Evolutionary conservation across 2,888 invertebrate species (phyloP), one percentile per base, ranked within the genome.

Genomic region (Campaea margaritaria): DNA sequence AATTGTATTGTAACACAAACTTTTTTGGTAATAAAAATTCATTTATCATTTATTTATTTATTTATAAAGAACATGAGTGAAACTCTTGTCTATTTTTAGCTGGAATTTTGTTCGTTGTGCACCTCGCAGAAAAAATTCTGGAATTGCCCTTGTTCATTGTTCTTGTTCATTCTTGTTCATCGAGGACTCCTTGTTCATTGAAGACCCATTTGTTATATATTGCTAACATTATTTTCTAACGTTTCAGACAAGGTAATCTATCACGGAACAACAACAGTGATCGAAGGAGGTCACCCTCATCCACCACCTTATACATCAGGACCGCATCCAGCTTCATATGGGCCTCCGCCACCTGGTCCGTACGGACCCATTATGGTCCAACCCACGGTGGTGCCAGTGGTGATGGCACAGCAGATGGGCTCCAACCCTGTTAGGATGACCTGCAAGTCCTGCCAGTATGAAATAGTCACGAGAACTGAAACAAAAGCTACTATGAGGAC

Each of bases 401-500:
- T 65, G 0, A 3, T 74, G 0, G 57, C 44, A n/a, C 76, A 70
- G n/a, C 69, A 60, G 4, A 79, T 87, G 76, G 81, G 85, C 0
- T 72, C 84, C 0, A 58, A 67, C 0, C 74, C 88, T 0, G 58
- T 82, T 0, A 34, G 58, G 0, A 52, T 83, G 0, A 79, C 83
- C 11, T 94, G 94, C 64, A 89, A 82, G 2, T 86, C 86, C 0
- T 94, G 94, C 60, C 85, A 88, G 31, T 76, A 78, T 9, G 84
- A 84, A 16, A 83, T 93, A 0, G 75, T 88, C 12, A 93, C 93
- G 0, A 84, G 86, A 31, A 74, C 93, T 28, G 81, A 83, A 65
- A 73, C 70, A 41, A 88, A 80, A 58, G 73, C 93, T 7, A 86
- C 91, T 0, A 85, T 88, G 7, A 89, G 86, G 53, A 94, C 94